These are phyloP conservation scores for Pseudocheirus occidentalis DNA, from an alignment of 2,797 vertebrate species.

Conservation along the genomic window DNA sequence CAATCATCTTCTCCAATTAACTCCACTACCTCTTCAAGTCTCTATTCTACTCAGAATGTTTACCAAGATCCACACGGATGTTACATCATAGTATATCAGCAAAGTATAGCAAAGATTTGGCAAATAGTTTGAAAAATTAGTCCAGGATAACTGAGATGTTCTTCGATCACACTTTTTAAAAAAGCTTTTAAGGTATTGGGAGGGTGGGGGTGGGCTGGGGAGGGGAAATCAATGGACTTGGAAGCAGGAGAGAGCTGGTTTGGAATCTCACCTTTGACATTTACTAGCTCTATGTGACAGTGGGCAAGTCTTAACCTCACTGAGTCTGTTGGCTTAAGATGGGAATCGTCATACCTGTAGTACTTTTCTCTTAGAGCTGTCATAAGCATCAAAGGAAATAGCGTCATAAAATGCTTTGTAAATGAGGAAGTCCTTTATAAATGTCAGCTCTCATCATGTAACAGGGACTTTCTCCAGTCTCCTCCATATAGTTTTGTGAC, in stretches of 20 bases:
- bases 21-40: neutral
- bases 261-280: neutral
- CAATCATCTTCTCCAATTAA: neutral
- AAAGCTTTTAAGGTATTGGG: neutral
- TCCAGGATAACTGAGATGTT: neutral
- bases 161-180: neutral
- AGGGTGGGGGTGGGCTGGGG: fast-evolving
- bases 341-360: neutral
- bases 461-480: neutral
- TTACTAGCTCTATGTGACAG: neutral
- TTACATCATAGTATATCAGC: neutral
- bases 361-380: neutral
- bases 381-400: neutral
- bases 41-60: neutral
- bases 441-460: neutral
- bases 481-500: neutral
- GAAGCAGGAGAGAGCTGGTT: neutral
- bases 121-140: neutral
- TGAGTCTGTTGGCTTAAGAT: neutral
- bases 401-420: neutral
- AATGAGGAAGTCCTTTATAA: neutral
- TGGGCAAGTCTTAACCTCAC: neutral
- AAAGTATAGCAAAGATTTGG: neutral
- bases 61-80: neutral
- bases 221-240: neutral